Evolutionary conservation across 2,888 invertebrate species (phyloP).

Genomic region (Frankliniella fusca): DNA sequence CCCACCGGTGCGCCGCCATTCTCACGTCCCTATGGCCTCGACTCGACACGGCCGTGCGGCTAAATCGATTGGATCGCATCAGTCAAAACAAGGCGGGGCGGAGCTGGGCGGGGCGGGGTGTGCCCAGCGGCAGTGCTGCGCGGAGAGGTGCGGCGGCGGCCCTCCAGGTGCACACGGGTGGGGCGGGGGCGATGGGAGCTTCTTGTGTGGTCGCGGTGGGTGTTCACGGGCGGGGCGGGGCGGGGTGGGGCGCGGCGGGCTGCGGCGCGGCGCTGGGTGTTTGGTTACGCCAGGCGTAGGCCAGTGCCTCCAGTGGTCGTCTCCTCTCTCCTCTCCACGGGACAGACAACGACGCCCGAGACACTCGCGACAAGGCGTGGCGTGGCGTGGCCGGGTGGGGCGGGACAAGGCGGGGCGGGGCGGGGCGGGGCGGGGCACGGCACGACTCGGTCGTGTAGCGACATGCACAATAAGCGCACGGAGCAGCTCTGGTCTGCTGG

Average conservation of each 20-base stretch:
- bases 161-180: neutral
- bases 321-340: too few species aligned
- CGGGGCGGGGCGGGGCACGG: neutral
- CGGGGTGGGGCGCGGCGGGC: neutral
- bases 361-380: neutral
- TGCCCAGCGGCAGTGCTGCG: neutral
- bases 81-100: neutral
- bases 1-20: too few species aligned
- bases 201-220: constrained; percentile 15
- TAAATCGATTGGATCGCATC: too few species aligned
- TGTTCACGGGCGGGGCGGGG: neutral
- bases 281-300: neutral
- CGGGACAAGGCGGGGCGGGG: neutral
- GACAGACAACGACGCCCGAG: neutral
- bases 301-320: neutral
- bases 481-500: too few species aligned
- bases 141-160: neutral
- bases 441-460: neutral
- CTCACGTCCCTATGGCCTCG: too few species aligned
- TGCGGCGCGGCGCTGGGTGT: neutral
- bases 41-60: too few species aligned
- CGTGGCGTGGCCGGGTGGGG: neutral
- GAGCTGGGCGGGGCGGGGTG: neutral
- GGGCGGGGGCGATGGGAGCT: too few species aligned
- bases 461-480: neutral